Conservation (phyloP, 64 coral and sea anemone species). For the Catalaphyllia jardinei region DNA sequence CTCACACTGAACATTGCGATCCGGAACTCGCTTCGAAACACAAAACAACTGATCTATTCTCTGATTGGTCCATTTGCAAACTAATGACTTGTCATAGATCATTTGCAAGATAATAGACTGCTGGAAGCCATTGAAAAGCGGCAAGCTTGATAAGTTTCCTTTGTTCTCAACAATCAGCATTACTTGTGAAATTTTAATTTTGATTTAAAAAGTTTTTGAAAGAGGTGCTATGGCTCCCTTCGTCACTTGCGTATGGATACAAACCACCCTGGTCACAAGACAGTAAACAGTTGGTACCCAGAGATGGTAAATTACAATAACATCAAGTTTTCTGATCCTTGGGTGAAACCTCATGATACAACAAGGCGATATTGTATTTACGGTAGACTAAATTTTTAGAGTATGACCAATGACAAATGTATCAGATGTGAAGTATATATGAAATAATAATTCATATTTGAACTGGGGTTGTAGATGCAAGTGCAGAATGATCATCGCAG, state of each 20-base stretch:
- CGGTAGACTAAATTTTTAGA: too few relatives aligned
- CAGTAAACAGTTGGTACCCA: too few relatives aligned
- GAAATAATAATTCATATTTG: too few relatives aligned
- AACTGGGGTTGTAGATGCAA: too few relatives aligned
- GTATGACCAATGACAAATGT: too few relatives aligned
- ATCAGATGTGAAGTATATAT: too few relatives aligned
- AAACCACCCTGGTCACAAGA: not conserved
- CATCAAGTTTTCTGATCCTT: not conserved
- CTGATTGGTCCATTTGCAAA: not conserved
- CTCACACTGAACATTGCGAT: not conserved
- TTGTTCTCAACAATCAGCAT: constrained; percentile 19
- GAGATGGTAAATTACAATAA: not conserved
- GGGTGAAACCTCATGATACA: not conserved
- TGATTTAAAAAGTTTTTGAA: not conserved
- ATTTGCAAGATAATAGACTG: constrained; percentile 6
- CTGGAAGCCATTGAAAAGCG: constrained; percentile 15
- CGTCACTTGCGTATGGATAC: not conserved
- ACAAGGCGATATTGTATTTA: not conserved
- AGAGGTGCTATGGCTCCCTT: not conserved
- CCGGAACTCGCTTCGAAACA: not conserved
- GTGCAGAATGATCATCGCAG: too few relatives aligned
- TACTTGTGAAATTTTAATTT: constrained; percentile 33
- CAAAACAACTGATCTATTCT: not conserved
- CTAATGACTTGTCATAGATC: constrained; percentile 26
- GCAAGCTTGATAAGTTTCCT: not conserved